Percentiles rank a stretch among this genome's conserved stretches.
Evolutionary conservation across 2,113 vertebrate genomes (phyloP).

Genomic region (Vulpes lagopus): DNA sequence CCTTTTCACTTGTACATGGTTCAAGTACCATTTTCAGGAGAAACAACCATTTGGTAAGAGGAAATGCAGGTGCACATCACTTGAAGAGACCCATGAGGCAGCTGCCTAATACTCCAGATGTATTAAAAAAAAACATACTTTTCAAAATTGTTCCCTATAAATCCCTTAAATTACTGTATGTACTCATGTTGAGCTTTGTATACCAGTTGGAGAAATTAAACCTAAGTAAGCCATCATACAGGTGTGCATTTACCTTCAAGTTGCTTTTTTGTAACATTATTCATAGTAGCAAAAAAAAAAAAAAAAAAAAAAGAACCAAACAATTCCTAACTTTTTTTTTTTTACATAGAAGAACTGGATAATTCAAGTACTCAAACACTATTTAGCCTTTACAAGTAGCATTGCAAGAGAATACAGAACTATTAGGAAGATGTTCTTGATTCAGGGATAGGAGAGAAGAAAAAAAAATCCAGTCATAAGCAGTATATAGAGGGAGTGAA

Average conservation of each 20-base stretch:
- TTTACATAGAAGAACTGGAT: neutral
- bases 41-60: neutral
- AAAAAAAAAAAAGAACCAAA: too few species aligned
- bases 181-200: neutral
- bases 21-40: neutral
- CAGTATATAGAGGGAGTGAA: neutral
- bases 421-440: neutral
- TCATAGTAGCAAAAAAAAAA: neutral
- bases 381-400: neutral
- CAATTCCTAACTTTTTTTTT: neutral
- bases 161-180: neutral
- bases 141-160: neutral
- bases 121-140: neutral
- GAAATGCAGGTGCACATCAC: neutral
- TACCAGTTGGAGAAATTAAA: neutral
- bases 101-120: neutral
- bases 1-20: neutral
- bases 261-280: neutral
- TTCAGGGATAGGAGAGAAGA: neutral
- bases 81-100: neutral
- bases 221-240: neutral
- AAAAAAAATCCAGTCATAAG: neutral
- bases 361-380: neutral
- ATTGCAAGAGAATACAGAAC: neutral
- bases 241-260: neutral